Evolutionary conservation across 2,797 vertebrate genomes (phyloP), one percentile per base, ranked within the genome.

Genomic region (Cuniculus paca): DNA sequence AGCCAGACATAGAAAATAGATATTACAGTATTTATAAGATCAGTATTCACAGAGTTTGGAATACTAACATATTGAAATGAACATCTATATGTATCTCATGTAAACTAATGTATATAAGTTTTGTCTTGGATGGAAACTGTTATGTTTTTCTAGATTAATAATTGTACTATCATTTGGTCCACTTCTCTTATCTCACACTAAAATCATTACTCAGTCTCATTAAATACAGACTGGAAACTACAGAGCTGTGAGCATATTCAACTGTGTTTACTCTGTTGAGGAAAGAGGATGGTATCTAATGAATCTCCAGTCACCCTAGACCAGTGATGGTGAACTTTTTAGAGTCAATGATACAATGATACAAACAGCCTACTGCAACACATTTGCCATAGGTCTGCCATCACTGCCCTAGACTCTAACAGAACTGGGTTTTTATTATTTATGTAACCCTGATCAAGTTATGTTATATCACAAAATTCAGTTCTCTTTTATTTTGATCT

Each of bases 61-160:
- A 86, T 87, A 72, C 26, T 88, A 86, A 88, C 48, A 83, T 90
- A 86, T 0, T 91, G 28, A 94, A 94, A 85, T 94, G 20, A 72
- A 85, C 60, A 31, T 48, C 42, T 45, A n/a, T 61, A 9, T 63
- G 42, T 63, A 48, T 11, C 28, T 63, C 60, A 83, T 63, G 34
- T 85, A 42, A 90, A 87, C 81, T 61, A 68, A 88, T 42, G 84
- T 45, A 86, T 13, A 52, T 17, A 89, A 72, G 11, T n/a, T 28
- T 91, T 90, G 48, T 78, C 16, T 89, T 91, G 63, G 48, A 82
- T n/a, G 61, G 36, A 96, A 13, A 93, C 1, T 91, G 6, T 45
- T 86, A 61, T 56, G n/a, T 54, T 92, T 95, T 80, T 88, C 52
- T 90, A 95, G 61, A 75, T 90, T 90, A 80, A 88, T 85, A 88